These are phyloP conservation scores for Miniopterus natalensis DNA, from an alignment of 2,113 vertebrate genomes.

Conservation along the genomic window DNA sequence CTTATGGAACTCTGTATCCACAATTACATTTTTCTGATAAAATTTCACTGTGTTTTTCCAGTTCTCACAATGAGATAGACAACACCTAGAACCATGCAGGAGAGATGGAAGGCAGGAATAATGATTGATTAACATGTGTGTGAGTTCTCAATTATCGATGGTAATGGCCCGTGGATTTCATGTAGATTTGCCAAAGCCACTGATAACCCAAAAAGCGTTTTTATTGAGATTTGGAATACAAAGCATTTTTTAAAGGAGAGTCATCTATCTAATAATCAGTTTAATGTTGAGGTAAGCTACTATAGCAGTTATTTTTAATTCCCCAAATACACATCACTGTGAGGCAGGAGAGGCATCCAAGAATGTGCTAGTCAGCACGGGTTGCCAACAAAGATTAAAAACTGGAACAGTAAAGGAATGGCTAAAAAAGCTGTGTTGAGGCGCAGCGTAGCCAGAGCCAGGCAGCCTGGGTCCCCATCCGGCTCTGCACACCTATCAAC, in stretches of 20 bases:
- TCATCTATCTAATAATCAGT: conserved; percentile 81
- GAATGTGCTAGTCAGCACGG: conserved; percentile 55
- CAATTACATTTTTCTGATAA: conserved; percentile 21
- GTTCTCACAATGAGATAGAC: conserved; percentile 7
- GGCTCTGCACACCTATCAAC: background rate
- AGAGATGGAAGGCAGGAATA: conserved; percentile 40
- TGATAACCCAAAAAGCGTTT: conserved; percentile 73
- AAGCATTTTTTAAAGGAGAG: conserved; percentile 76
- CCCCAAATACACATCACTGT: conserved; percentile 70
- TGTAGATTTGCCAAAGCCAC: conserved; percentile 74
- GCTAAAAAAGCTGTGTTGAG: background rate
- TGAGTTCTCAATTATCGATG: conserved; percentile 71
- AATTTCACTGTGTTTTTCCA: conserved; percentile 12
- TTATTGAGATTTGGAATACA: conserved; percentile 77
- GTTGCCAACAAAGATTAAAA: conserved; percentile 76
- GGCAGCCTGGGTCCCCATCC: background rate
- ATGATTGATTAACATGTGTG: conserved; percentile 73
- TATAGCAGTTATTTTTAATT: conserved; percentile 78
- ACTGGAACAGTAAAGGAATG: conserved; percentile 36
- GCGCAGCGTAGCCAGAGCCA: background rate
- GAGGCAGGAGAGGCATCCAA: conserved; percentile 80
- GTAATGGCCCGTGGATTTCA: conserved; percentile 78
- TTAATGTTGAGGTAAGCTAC: conserved; percentile 78
- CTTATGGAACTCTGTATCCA: background rate
- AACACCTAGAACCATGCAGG: conserved; percentile 28